phyloP scores from a whole-genome alignment of 2,797 vertebrate species.

The Syncerus caffer region DNA sequence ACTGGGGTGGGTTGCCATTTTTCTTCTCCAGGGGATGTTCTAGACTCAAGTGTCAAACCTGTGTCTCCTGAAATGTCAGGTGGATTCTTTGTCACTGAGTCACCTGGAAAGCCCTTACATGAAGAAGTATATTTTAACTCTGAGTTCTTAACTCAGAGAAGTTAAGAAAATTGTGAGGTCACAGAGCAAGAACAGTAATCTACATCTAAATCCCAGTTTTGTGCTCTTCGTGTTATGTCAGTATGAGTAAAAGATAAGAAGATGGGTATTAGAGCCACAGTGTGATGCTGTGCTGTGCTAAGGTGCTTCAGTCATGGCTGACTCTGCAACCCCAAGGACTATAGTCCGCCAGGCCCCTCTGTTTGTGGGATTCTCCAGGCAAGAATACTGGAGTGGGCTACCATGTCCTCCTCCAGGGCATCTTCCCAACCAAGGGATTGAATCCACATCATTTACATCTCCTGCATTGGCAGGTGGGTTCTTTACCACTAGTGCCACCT shows the following conservation, averaged over 20 bases:
- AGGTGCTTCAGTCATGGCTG: background rate
- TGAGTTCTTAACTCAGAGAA: background rate
- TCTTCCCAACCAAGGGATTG: background rate
- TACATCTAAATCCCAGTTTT: background rate
- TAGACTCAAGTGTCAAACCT: background rate
- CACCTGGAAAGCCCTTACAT: background rate
- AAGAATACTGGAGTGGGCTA: background rate
- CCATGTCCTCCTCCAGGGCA: background rate
- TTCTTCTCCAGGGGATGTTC: background rate
- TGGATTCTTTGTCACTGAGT: background rate
- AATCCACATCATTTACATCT: background rate
- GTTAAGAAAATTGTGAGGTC: background rate
- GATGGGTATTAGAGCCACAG: background rate
- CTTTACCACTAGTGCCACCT: background rate
- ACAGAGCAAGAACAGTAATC: background rate
- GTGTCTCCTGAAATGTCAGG: background rate
- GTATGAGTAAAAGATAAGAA: background rate
- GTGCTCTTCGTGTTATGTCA: fast-evolving
- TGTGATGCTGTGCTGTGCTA: background rate
- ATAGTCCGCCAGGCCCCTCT: background rate
- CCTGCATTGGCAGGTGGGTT: background rate
- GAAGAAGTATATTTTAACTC: background rate
- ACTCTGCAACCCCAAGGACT: background rate
- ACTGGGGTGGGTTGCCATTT: background rate
- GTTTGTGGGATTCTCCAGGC: background rate